phyloP scores from a whole-genome alignment of 2,113 vertebrate genomes.

The Falco punctatus region DNA sequence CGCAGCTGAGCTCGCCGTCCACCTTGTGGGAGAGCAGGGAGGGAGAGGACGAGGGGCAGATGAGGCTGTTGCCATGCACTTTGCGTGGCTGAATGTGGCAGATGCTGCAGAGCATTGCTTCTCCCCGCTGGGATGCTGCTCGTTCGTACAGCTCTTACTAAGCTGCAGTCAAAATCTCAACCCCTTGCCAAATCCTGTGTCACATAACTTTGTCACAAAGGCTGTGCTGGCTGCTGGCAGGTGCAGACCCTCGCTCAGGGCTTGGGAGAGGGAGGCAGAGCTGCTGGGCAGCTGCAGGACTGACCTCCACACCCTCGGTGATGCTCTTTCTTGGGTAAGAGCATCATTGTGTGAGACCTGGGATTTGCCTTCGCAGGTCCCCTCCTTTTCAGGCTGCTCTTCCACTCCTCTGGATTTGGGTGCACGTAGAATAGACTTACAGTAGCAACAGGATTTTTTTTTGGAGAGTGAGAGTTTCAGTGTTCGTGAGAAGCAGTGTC shows the following conservation, averaged over 20 bases:
- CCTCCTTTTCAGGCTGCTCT: not conserved
- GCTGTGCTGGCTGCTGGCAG: not conserved
- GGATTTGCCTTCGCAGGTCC: not conserved
- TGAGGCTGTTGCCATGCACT: not conserved
- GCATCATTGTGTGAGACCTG: not conserved
- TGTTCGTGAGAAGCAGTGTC: fast-evolving
- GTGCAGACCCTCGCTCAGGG: not conserved
- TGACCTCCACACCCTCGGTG: not conserved
- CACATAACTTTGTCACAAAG: not conserved
- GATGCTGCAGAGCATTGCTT: not conserved
- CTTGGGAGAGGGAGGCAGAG: not conserved
- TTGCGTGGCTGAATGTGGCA: not conserved
- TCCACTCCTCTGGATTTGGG: not conserved
- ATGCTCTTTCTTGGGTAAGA: not conserved
- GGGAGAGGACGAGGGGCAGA: not conserved
- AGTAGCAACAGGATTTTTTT: not conserved
- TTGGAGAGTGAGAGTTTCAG: not conserved
- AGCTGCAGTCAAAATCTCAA: not conserved
- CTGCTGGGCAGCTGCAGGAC: not conserved
- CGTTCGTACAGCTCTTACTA: not conserved
- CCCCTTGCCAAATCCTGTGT: too few species aligned
- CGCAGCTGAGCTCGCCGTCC: not conserved
- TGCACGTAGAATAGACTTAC: not conserved
- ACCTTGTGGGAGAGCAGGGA: fast-evolving
- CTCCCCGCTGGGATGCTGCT: not conserved